Conservation (phyloP, 2,797 vertebrate species). For the Natrix natrix region DNA sequence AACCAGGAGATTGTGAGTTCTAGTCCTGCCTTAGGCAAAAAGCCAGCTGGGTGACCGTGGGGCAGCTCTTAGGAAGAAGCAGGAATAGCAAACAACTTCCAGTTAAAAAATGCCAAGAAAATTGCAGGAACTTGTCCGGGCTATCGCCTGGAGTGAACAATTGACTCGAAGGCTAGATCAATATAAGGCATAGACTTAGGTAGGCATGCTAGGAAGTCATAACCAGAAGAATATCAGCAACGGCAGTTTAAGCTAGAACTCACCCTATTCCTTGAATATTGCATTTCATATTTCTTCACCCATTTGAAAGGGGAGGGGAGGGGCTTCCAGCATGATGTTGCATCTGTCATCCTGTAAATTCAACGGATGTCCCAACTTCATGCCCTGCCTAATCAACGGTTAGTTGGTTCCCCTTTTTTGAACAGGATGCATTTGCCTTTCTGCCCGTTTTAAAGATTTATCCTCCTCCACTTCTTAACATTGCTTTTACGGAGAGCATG, state of each 20-base stretch:
- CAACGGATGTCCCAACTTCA: not conserved
- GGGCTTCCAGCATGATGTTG: not conserved
- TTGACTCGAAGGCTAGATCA: not conserved
- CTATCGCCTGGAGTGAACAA: not conserved
- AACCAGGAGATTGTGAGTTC: not conserved
- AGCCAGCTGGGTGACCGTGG: not conserved
- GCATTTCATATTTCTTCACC: not conserved
- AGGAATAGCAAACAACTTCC: not conserved
- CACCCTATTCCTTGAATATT: not conserved
- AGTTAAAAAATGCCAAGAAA: not conserved
- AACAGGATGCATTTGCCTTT: not conserved
- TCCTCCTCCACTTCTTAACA: not conserved
- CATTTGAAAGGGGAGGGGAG: not conserved
- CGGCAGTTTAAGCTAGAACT: not conserved
- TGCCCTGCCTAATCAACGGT: not conserved
- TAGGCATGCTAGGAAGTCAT: not conserved
- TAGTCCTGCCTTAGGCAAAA: not conserved
- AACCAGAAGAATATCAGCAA: not conserved
- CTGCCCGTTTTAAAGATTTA: not conserved
- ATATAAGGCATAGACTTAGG: not conserved
- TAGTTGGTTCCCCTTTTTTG: not conserved
- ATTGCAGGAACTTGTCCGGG: not conserved
- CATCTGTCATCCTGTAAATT: not conserved
- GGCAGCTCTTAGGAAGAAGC: not conserved
- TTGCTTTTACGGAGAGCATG: not conserved